Evolutionary conservation across 1,140 invertebrate species (phyloP).

Genomic region (Aphelenchoides avenae): DNA sequence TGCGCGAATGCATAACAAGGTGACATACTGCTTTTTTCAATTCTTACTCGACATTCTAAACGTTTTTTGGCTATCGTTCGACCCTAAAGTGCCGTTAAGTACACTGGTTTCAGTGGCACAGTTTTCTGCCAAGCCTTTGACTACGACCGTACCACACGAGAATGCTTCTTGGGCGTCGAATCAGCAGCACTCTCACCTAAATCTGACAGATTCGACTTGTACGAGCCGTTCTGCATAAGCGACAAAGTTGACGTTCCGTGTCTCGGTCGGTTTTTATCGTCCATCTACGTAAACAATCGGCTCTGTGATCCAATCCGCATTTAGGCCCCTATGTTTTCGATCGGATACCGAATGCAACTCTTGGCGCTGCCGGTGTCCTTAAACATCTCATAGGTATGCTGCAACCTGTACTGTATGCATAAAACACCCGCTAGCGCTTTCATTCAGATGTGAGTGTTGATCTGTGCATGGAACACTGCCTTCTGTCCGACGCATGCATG

Average conservation of each 20-base stretch:
- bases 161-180: slow-evolving; percentile 26
- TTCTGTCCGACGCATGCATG: slow-evolving; percentile 15
- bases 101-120: too few species aligned
- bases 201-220: slow-evolving; percentile 19
- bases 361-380: slow-evolving; percentile 20
- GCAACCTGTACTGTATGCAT: not conserved
- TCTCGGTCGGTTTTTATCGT: too few species aligned
- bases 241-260: slow-evolving; percentile 26
- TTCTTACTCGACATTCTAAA: too few species aligned
- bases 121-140: slow-evolving; percentile 29
- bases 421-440: not conserved
- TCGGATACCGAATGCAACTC: slow-evolving; percentile 17
- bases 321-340: slow-evolving; percentile 30
- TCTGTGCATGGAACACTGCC: slow-evolving; percentile 25
- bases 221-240: slow-evolving; percentile 31
- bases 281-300: too few species aligned
- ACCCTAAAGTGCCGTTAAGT: too few species aligned
- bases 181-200: not conserved
- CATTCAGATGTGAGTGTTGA: slow-evolving; percentile 22
- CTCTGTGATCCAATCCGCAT: too few species aligned
- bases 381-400: slow-evolving; percentile 20
- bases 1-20: slow-evolving; percentile 34
- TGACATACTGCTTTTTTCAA: too few species aligned
- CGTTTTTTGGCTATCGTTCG: too few species aligned
- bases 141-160: slow-evolving; percentile 21